phyloP scores from a whole-genome alignment of 2,888 invertebrate genomes.

The Lepas anatifera region DNA sequence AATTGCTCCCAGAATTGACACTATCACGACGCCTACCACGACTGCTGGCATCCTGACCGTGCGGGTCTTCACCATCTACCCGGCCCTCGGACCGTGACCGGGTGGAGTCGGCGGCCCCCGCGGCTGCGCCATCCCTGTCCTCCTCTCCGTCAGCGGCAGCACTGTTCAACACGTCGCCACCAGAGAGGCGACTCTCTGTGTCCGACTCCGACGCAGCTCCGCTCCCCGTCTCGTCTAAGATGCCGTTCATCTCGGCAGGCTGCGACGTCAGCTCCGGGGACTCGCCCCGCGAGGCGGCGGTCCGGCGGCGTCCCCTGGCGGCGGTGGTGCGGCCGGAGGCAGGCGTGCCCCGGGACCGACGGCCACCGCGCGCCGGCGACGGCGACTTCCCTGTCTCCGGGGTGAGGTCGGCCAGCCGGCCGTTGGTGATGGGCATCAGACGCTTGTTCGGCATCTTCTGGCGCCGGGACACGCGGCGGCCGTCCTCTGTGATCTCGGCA shows the following conservation, averaged over 20 bases:
- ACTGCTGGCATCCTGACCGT: too few species aligned
- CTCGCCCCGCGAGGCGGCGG: not conserved
- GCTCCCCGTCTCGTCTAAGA: not conserved
- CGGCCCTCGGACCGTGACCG: not conserved
- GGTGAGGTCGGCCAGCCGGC: not conserved
- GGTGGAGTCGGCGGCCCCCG: not conserved
- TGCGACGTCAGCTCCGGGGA: not conserved
- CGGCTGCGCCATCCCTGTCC: not conserved
- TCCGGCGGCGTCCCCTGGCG: not conserved
- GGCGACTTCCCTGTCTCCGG: not conserved
- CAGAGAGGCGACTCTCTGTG: not conserved
- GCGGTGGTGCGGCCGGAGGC: not conserved
- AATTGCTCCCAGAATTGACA: too few species aligned
- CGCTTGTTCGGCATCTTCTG: not conserved
- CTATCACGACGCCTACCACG: too few species aligned
- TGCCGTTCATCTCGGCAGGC: not conserved
- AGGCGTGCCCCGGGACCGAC: too few species aligned
- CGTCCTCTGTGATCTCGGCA: not conserved
- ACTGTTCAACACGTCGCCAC: not conserved
- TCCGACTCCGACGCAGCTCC: not conserved
- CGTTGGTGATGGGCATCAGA: slow-evolving; percentile 1
- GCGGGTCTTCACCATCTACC: not conserved
- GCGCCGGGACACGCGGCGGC: not conserved
- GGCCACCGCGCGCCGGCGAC: not conserved
- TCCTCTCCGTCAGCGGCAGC: not conserved